These are phyloP conservation scores for Metacarcinus magister DNA, from an alignment of 2,888 invertebrate species.

Conservation along the genomic window DNA sequence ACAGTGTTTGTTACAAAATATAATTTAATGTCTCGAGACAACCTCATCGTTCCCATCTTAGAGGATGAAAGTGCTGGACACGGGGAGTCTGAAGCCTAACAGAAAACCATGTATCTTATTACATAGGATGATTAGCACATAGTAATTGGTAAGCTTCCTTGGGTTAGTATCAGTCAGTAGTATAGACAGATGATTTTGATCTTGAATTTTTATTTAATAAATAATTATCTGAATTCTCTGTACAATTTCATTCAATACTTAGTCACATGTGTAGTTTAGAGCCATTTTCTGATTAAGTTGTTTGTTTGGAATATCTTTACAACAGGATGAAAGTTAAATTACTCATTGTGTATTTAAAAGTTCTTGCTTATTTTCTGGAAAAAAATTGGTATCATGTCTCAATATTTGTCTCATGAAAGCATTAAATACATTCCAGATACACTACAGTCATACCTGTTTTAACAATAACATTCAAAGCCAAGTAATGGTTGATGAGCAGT, in stretches of 20 bases:
- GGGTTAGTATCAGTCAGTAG: constrained; percentile 1
- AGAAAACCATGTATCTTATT: background rate
- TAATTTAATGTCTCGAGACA: constrained; percentile 98
- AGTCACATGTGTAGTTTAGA: background rate
- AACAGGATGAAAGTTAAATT: background rate
- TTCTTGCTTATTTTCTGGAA: background rate
- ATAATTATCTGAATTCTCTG: background rate
- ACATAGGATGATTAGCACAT: background rate
- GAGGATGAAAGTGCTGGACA: constrained; percentile 87
- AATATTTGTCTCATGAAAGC: background rate
- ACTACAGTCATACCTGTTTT: background rate
- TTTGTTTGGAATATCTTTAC: background rate
- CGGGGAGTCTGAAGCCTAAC: constrained; percentile 82
- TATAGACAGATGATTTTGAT: background rate
- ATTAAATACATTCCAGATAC: constrained; percentile 31
- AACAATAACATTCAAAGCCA: background rate
- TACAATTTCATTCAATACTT: background rate
- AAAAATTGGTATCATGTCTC: background rate
- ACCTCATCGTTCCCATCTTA: constrained; percentile 98
- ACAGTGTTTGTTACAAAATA: constrained; percentile 99
- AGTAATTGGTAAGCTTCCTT: constrained; percentile 18
- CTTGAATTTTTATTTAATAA: background rate
- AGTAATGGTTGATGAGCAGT: background rate
- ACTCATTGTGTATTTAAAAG: background rate
- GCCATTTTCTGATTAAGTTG: background rate